A percentile compares a stretch with the other conserved stretches of the same genome.
phyloP scores from a whole-genome alignment of 2,888 invertebrate species.

The Smittia sp. region DNA sequence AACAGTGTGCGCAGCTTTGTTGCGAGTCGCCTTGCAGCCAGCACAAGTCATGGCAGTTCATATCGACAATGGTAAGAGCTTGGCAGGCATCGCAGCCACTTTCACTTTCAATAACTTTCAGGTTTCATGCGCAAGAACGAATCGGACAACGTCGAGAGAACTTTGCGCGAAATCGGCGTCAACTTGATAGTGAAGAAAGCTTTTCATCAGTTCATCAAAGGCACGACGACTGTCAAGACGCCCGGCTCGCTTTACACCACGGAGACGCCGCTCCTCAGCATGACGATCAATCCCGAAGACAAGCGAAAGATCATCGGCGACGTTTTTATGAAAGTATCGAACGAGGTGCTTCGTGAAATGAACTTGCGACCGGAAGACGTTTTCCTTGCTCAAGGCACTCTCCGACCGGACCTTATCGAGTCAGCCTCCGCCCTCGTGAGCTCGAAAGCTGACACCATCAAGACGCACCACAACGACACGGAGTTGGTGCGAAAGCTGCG shows the following conservation, averaged over 20 bases:
- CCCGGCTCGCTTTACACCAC: slow-evolving; percentile 55
- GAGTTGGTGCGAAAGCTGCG: slow-evolving; percentile 79
- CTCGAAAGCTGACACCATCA: slow-evolving; percentile 89
- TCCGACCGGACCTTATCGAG: slow-evolving; percentile 97
- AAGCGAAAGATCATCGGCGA: slow-evolving; percentile 99
- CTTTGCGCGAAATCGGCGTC: slow-evolving; percentile 77
- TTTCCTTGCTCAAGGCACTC: slow-evolving; percentile 89
- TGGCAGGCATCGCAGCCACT: background rate
- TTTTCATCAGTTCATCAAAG: slow-evolving; percentile 69
- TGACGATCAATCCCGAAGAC: slow-evolving; percentile 89
- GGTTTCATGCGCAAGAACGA: slow-evolving; percentile 95
- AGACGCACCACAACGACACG: slow-evolving; percentile 99
- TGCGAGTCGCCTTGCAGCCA: slow-evolving; percentile 83
- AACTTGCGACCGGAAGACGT: slow-evolving; percentile 91
- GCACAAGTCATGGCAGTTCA: slow-evolving; percentile 95
- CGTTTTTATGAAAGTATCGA: slow-evolving; percentile 89
- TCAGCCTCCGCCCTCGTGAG: slow-evolving; percentile 87
- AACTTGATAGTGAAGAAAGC: slow-evolving; percentile 75
- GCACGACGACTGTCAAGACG: slow-evolving; percentile 77
- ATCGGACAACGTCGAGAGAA: slow-evolving; percentile 81
- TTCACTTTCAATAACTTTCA: slow-evolving; percentile 42
- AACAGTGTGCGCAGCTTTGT: slow-evolving; percentile 96
- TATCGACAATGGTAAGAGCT: slow-evolving; percentile 83
- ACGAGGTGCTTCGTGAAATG: slow-evolving; percentile 82
- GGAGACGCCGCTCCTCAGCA: slow-evolving; percentile 79